Percentiles rank a stretch among this genome's conserved stretches.
phyloP scores from a whole-genome alignment of 2,888 invertebrate genomes.

The Anoplius nigerrimus region DNA sequence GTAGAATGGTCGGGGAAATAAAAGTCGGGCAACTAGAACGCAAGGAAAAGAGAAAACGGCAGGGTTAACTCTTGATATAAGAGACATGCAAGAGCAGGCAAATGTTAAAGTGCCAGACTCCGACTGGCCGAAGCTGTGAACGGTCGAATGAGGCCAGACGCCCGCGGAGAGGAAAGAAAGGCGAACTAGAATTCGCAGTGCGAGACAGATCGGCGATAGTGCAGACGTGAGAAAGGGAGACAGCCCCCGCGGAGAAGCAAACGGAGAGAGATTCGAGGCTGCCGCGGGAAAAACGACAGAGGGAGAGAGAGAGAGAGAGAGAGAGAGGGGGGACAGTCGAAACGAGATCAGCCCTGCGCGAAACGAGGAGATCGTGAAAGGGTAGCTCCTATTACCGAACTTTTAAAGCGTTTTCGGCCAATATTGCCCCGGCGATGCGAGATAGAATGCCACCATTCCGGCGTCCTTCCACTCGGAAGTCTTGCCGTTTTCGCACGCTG shows the following conservation, averaged over 20 bases:
- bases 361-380: constrained; percentile 24
- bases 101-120: too few species aligned
- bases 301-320: background rate
- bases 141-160: too few species aligned
- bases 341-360: constrained; percentile 4
- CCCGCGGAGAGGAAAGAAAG: background rate
- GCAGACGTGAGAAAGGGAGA: too few species aligned
- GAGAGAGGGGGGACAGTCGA: background rate
- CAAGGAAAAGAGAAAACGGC: background rate
- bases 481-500: constrained; percentile 8
- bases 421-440: constrained; percentile 58
- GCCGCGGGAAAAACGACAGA: background rate
- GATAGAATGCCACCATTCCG: constrained; percentile 51
- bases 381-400: constrained; percentile 57
- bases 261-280: background rate
- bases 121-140: too few species aligned
- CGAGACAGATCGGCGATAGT: too few species aligned
- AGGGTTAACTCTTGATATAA: too few species aligned
- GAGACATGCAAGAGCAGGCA: too few species aligned
- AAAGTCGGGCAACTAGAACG: too few species aligned
- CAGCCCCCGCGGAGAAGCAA: too few species aligned
- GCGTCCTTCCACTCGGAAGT: constrained; percentile 15
- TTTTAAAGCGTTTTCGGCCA: constrained; percentile 61
- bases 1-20: too few species aligned
- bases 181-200: constrained; percentile 7